phyloP scores from a whole-genome alignment of 1,140 invertebrate genomes.

The Elysia chlorotica region DNA sequence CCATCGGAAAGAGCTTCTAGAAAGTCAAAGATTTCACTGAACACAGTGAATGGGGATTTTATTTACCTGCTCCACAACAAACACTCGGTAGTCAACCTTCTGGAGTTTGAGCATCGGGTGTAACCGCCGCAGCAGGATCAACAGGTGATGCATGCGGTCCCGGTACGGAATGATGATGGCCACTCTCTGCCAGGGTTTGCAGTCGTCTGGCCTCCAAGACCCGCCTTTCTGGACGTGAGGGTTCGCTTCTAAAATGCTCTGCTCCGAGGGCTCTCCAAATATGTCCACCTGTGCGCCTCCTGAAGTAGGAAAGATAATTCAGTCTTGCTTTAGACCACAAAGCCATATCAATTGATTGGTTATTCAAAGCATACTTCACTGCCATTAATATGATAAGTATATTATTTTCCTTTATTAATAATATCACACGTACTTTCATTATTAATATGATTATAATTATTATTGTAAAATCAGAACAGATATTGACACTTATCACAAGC shows the following conservation, averaged over 20 bases:
- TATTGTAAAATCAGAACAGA: too few species aligned
- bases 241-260: conserved; percentile 32
- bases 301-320: conserved; percentile 3
- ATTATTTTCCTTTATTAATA: neutral
- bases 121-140: conserved; percentile 50
- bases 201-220: conserved; percentile 74
- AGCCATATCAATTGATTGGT: neutral
- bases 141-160: conserved; percentile 61
- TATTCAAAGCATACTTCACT: neutral
- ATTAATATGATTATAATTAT: neutral
- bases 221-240: conserved; percentile 68
- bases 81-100: conserved; percentile 55
- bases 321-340: neutral
- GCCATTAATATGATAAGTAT: neutral
- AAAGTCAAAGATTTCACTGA: too few species aligned
- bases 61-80: conserved; percentile 58
- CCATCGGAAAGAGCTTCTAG: too few species aligned
- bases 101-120: conserved; percentile 57
- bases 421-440: neutral
- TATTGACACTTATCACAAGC: too few species aligned
- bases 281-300: conserved; percentile 41
- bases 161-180: conserved; percentile 59
- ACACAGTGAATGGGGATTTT: too few species aligned
- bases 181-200: conserved; percentile 72
- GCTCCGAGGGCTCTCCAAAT: conserved; percentile 33